Percentiles rank a stretch among this genome's conserved stretches.
Conservation (phyloP, 2,888 invertebrate genomes). For the Capitulum mitella region DNA sequence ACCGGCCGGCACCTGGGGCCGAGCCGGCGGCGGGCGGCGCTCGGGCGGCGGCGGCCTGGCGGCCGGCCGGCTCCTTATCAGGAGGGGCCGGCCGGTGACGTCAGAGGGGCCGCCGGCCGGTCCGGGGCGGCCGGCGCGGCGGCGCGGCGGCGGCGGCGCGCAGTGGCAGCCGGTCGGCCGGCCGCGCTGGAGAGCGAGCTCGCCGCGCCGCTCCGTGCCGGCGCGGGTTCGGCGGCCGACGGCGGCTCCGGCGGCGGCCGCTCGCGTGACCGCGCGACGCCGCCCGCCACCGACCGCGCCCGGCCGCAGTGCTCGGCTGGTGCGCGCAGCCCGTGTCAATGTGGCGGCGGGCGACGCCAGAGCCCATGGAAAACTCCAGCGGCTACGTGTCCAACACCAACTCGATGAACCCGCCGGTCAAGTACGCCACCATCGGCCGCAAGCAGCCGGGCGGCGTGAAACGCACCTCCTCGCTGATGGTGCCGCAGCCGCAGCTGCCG, state of each 20-base stretch:
- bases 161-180: neutral
- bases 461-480: neutral
- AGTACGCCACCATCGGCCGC: constrained; percentile 11
- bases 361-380: neutral
- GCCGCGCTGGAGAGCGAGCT: neutral
- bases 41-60: no score
- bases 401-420: constrained; percentile 18
- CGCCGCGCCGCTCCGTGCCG: neutral
- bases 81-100: neutral
- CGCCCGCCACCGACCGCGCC: neutral
- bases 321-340: constrained; percentile 1
- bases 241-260: no score
- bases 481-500: constrained; percentile 6
- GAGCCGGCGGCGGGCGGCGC: neutral
- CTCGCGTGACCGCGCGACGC: neutral
- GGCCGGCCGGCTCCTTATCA: neutral
- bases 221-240: no score
- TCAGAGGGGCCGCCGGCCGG: neutral
- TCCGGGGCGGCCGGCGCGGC: constrained; percentile 7
- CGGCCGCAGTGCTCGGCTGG: neutral
- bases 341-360: neutral
- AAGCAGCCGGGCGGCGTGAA: neutral
- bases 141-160: neutral
- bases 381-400: constrained; percentile 18
- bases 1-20: neutral